Evolutionary conservation across 2,113 vertebrate species (phyloP), one percentile per base, ranked within the genome.

Genomic region (Erythrolamprus reginae): DNA sequence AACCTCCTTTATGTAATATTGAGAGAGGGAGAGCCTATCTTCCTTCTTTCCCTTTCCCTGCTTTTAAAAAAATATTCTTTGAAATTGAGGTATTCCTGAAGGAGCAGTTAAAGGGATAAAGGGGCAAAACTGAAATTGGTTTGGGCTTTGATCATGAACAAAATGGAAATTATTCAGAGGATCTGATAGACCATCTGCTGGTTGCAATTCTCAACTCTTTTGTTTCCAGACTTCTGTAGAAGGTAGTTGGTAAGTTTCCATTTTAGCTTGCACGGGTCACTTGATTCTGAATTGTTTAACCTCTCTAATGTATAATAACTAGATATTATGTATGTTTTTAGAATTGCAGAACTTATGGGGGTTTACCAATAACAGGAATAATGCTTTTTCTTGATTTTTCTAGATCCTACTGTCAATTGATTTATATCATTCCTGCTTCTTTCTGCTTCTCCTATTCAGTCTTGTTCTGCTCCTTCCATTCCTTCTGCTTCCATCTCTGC

Each of bases 381-480:
- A 12, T 21, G 5, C 84, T 53, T 89, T 86, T 17, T 53, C 42
- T 45, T 52, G n/a, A 26, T 50, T 47, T n/a, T 17, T 52, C 15
- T 86, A 53, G 55, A 84, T 92, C 48, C 23, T 0, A 86, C 23
- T 38, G 33, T 77, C 13, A 82, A 10, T 82, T 87, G 13, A 83
- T 23, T 0, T 48, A 77, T 77, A 77, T 77, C 70, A 77, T 42
- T 42, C 70, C 33, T 77, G 70, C 70, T 42, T 77, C 52, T 17
- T 33, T 13, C 90, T 89, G 65, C 85, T 92, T 61, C 45, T 21
- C 33, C 21, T 19, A 21, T 21, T 5, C 45, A 24, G 88, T 53
- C 88, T 88, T 92, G 93, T 42, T 86, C 89, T 4, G 70, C 88
- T 82, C 82, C 51, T 91, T 82, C 6, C 38, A 94, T 19, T 50